Evolutionary conservation across 2,888 invertebrate species (phyloP), one percentile per base, ranked within the genome.

Genomic region (Oscheius myriophilus): DNA sequence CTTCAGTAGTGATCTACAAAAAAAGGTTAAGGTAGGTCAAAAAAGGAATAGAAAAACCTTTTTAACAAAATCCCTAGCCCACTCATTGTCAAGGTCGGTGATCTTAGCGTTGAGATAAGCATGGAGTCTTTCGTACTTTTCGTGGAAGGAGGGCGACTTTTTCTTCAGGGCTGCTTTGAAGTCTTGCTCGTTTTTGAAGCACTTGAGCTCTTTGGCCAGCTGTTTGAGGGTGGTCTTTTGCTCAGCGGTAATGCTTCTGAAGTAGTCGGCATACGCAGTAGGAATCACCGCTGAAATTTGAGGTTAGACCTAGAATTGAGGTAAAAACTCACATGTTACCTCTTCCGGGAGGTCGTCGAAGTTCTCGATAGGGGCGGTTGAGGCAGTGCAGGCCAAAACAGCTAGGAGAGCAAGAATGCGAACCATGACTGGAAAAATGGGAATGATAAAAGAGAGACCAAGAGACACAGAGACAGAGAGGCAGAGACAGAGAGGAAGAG

Each of bases 211-310:
- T 62, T 71, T 69, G 69, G 84, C 85, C 59, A 84, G 63, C 52
- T 82, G 82, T 77, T 84, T 84, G 49, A 84, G 71, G 53, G 76
- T 71, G 23, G 61, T 67, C 73, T 82, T 84, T 69, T 84, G 84
- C 25, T 83, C 84, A 14, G 74, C 59, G 58, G 84, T 85, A 72
- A 84, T 73, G 12, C 67, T 64, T 71, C 78, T 79, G 72, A 85
- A 78, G 73, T 84, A 83, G 53, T 80, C 76, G 69, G 72, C 79
- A 51, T 83, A 84, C 61, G 84, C 84, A n/a, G 73, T 69, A 41
- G 84, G 84, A 69, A 84, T 80, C 59, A 84, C 64, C 4, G 75
- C 82, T 81, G 65, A 43, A 79, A 69, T 1, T 14, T n/a, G 18
- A 21, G 2, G 11, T 46, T 45, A n/a, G 25, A 14, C 9, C 11